A percentile compares a stretch with the other conserved stretches of the same genome.
These are phyloP conservation scores for Apodemus speciosus DNA, from an alignment of 2,113 vertebrate species.

Conservation along the genomic window DNA sequence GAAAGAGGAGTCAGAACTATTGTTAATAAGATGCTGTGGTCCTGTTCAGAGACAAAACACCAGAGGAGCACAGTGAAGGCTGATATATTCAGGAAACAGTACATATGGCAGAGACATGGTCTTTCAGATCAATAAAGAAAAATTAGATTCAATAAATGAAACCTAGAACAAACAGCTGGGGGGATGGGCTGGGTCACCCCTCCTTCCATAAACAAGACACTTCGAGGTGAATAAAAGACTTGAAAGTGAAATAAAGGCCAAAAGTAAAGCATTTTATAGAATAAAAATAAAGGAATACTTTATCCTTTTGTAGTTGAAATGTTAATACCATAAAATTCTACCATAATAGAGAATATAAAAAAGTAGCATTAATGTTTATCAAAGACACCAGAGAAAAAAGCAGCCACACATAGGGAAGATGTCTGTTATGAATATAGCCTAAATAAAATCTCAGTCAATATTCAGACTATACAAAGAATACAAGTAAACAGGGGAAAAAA, in stretches of 20 bases:
- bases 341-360: slow-evolving; percentile 34
- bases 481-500: slow-evolving; percentile 25
- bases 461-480: slow-evolving; percentile 1
- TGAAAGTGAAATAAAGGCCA: neutral
- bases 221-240: slow-evolving; percentile 16
- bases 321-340: slow-evolving; percentile 32
- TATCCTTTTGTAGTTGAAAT: neutral
- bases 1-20: neutral
- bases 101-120: neutral
- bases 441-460: neutral
- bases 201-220: neutral
- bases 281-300: slow-evolving; percentile 18
- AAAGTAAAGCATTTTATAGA: slow-evolving; percentile 28
- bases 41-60: slow-evolving; percentile 29
- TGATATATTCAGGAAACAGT: neutral
- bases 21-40: neutral
- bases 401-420: neutral
- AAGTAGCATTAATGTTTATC: slow-evolving; percentile 13
- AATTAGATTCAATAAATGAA: neutral
- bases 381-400: slow-evolving; percentile 37
- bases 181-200: neutral
- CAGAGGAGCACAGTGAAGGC: neutral
- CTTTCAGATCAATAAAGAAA: slow-evolving; percentile 35
- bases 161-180: neutral
- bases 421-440: slow-evolving; percentile 34